phyloP scores from a whole-genome alignment of 2,113 vertebrate genomes.

The Brienomyrus brachyistius region DNA sequence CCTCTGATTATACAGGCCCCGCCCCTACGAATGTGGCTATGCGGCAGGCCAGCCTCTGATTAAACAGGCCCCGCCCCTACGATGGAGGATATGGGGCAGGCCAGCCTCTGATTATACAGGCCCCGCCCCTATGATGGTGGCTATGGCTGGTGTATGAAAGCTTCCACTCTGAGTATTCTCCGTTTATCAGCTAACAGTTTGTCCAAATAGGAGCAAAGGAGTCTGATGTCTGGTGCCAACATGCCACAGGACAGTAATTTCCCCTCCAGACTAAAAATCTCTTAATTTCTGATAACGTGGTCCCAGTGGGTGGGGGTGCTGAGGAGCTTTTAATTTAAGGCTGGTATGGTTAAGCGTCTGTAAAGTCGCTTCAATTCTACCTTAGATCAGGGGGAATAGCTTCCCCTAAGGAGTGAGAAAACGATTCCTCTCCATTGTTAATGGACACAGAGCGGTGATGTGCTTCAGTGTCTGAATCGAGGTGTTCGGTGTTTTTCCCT shows the following conservation, averaged over 20 bases:
- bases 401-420: not conserved
- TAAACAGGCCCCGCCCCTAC: no score
- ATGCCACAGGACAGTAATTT: not conserved
- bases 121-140: not conserved
- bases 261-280: not conserved
- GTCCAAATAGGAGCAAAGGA: not conserved
- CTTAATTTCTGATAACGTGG: not conserved
- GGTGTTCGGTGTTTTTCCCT: not conserved
- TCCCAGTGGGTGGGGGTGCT: not conserved
- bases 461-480: not conserved
- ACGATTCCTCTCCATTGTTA: not conserved
- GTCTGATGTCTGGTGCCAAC: not conserved
- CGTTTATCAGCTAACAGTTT: not conserved
- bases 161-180: not conserved
- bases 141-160: not conserved
- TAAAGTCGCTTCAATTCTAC: not conserved
- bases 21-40: no score
- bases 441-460: not conserved
- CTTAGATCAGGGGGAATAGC: not conserved
- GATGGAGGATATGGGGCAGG: not conserved
- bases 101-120: not conserved
- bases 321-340: not conserved
- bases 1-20: not conserved
- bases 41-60: no score
- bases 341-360: not conserved